Base-by-base conservation (phyloP, 2,888 invertebrate species). In the Leucania comma region DNA sequence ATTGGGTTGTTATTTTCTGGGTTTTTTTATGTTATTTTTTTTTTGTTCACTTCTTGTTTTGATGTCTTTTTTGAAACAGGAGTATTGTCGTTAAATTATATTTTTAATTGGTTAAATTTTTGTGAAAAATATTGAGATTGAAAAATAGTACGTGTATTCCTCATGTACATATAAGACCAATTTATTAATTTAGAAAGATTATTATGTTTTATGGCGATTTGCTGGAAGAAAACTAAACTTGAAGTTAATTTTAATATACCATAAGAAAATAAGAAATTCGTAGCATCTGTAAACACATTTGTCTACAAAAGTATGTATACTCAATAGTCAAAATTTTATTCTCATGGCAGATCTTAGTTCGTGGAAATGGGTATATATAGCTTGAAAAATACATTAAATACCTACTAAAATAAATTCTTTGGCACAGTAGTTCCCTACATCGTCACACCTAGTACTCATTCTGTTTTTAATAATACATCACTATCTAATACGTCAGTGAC, bases 391-490 rank as follows among this genome's bases (percentile, higher is more conserved):
- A 70, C 17, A 70, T 59, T 38, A 24, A 64, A 48, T 71, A 75
- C 75, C 29, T 65, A 64, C 22, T 32, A 3, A 9, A 26, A n/a
- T 20, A 75, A 35, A 58, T 75, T 58, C 26, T 75, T 75, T 72
- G 76, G 68, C 72, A 75, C 66, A 22, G 26, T 1, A 2, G 32
- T 24, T 61, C 29, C 17, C 29, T 24, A 64, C 24, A 35, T 48
- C 26, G 26, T 14, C 14, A 9, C 22, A 26, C 46, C 3, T 5
- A 8, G 20, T n/a, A n/a, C 22, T 48, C 5, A n/a, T 6, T 24
- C 8, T 48, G 20, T 8, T 46, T 24, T 46, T 17, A 58, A 42
- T 65, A 65, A 1, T 14, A 38, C 38, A 32, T 53, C 32, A 50
- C 62, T 29, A 22, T 22, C 35, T 20, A 50, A 62, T 35, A 46